Percentiles rank a stretch among this genome's conserved stretches.
These are phyloP conservation scores for Glossosoma conforme DNA, from an alignment of 1,140 invertebrate species.

Conservation along the genomic window DNA sequence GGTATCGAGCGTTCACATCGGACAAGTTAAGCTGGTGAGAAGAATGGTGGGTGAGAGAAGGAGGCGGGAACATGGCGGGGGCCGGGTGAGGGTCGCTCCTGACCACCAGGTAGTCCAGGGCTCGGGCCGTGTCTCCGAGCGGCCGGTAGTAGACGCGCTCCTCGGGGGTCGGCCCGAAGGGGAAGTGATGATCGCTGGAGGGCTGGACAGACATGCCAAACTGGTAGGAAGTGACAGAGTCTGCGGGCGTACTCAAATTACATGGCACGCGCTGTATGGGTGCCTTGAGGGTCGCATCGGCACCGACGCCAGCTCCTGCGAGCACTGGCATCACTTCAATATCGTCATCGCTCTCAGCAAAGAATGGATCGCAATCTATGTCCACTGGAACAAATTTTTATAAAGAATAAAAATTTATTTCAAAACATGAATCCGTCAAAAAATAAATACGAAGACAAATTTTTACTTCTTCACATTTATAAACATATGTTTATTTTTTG, in stretches of 20 bases:
- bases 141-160: slow-evolving; percentile 7
- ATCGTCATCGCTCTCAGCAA: slow-evolving; percentile 50
- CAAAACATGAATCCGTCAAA: too few species aligned
- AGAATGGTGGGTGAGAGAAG: not conserved
- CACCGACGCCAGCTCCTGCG: not conserved
- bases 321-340: slow-evolving; percentile 40
- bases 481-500: too few species aligned
- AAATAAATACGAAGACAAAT: too few species aligned
- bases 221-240: slow-evolving; percentile 9
- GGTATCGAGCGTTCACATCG: slow-evolving; percentile 6
- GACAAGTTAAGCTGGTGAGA: not conserved
- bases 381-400: slow-evolving; percentile 38
- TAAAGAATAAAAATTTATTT: too few species aligned
- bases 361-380: slow-evolving; percentile 48
- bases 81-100: slow-evolving; percentile 2
- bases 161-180: slow-evolving; percentile 7
- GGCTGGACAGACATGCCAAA: slow-evolving; percentile 20
- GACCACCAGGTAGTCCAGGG: slow-evolving; percentile 10
- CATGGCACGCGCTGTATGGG: slow-evolving; percentile 21
- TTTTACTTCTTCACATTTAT: too few species aligned
- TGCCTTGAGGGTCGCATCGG: slow-evolving; percentile 2
- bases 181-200: slow-evolving; percentile 2
- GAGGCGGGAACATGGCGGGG: not conserved
- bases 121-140: not conserved
- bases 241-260: slow-evolving; percentile 16